phyloP scores from a whole-genome alignment of 2,888 invertebrate species.

The Lasioglossum calceatum region DNA sequence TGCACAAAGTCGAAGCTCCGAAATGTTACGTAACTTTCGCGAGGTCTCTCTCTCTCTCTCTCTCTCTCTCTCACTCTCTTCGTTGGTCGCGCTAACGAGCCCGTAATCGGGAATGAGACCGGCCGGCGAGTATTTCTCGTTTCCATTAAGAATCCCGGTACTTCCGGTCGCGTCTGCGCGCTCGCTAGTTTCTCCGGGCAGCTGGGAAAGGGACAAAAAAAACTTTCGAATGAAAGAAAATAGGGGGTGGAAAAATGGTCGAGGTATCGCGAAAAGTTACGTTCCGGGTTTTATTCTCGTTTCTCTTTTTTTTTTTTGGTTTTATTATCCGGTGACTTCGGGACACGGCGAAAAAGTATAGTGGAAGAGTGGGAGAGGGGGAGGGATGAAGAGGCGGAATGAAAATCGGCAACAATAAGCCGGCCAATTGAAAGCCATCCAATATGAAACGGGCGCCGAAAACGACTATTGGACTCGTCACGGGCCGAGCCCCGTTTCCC shows the following conservation, averaged over 20 bases:
- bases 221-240: background rate
- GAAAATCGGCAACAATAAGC: conserved; percentile 54
- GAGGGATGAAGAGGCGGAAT: conserved; percentile 22
- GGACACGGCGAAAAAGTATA: background rate
- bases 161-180: background rate
- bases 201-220: background rate
- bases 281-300: background rate
- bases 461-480: conserved; percentile 44
- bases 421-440: conserved; percentile 52
- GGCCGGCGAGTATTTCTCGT: conserved; percentile 42
- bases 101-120: conserved; percentile 45
- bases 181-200: background rate
- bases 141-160: conserved; percentile 26
- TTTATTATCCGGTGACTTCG: background rate
- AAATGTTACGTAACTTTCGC: conserved; percentile 48
- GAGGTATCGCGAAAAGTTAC: conserved; percentile 9
- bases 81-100: conserved; percentile 32
- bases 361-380: background rate
- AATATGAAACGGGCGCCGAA: conserved; percentile 33
- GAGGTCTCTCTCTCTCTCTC: background rate
- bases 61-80: background rate
- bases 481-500: conserved; percentile 19
- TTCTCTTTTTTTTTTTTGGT: background rate
- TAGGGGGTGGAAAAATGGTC: background rate
- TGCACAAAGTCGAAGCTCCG: conserved; percentile 44